Evolutionary conservation across 2,888 invertebrate genomes (phyloP), one percentile per base, ranked within the genome.

Genomic region (Aporophyla nigra): DNA sequence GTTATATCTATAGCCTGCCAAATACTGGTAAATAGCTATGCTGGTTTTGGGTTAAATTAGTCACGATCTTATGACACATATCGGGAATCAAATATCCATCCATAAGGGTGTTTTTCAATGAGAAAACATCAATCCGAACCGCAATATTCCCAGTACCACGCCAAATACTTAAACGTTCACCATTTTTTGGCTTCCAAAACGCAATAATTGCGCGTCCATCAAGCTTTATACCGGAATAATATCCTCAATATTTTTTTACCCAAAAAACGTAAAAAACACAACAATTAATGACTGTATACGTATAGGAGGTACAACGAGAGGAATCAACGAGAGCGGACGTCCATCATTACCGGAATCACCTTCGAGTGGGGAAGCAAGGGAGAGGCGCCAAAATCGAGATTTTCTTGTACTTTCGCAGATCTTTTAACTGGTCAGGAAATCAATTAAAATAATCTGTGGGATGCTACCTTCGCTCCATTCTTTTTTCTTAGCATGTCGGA

Each of bases 201-300:
- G 49, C 54, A 71, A 67, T 76, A 73, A 78, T 53, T 69, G n/a
- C 61, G 43, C 71, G 75, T 87, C 82, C 70, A 80, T 87, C 82
- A 77, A 73, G 77, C 84, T 87, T 80, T 80, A 87, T 78, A 82
- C 67, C 40, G 71, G 56, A 79, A 74, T 68, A 78, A 78, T 73
- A 67, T 78, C 51, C 54, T 56, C 68, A 43, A 76, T 71, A 73
- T 74, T 83, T 84, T 66, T 78, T 76, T 69, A 59, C 51, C 61
- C 54, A 40, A 84, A 82, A 83, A 78, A 59, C 40, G 71, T 76
- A 58, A 82, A 87, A 87, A 85, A 82, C 54, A 63, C 76, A 78
- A 70, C 78, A 87, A 86, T 86, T 90, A 87, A 90, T 88, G 85
- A 80, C 74, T 67, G 80, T 86, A 78, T 87, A 74, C 77, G 80